Base-by-base conservation (phyloP, 2,888 invertebrate genomes). In the Lasioglossum vierecki region DNA sequence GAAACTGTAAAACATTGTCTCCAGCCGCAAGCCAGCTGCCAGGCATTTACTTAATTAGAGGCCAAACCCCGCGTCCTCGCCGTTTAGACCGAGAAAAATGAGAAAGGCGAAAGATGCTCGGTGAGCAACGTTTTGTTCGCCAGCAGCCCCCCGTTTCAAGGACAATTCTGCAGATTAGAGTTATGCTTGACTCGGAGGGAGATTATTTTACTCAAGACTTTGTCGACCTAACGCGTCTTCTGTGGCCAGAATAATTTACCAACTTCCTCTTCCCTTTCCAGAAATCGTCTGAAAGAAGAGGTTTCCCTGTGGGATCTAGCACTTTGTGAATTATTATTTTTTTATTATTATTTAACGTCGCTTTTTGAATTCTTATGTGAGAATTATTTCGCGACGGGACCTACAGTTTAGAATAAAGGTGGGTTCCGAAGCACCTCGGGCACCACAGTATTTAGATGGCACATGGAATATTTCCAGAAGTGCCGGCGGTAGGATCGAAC, bases 41-140 rank as follows among this genome's bases (percentile, higher is more conserved):
- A 92, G 92, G 91, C 91, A 92, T 93, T 93, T 93, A 93, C 92
- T 93, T 91, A 93, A 93, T 93, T 93, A 93, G 92, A 92, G 91
- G 75, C 88, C 90, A 88, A 90, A 86, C 87, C 82, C 80, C 80
- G 70, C 76, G 75, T 57, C n/a, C 84, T 86, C 86, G 87, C 83
- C 88, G 82, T 75, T 86, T 74, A 83, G 80, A 76, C 80, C 71
- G 80, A 60, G 80, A 76, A 70, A 82, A 63, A 87, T 22, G 66
- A 30, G 41, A 57, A 53, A 22, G 79, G 76, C 74, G 46, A 79
- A 85, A 80, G 85, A 85, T 84, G 84, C 83, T 73, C 49, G 63
- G 18, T 26, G 63, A 39, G 74, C 63, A 53, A 68, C 49, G 68
- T 60, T 68, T 60, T 41, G 5, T 41, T 46, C 22, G 4, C 44